Evolutionary conservation across 2,888 invertebrate genomes (phyloP).

Genomic region (Stenoptilia bipunctidactyla): DNA sequence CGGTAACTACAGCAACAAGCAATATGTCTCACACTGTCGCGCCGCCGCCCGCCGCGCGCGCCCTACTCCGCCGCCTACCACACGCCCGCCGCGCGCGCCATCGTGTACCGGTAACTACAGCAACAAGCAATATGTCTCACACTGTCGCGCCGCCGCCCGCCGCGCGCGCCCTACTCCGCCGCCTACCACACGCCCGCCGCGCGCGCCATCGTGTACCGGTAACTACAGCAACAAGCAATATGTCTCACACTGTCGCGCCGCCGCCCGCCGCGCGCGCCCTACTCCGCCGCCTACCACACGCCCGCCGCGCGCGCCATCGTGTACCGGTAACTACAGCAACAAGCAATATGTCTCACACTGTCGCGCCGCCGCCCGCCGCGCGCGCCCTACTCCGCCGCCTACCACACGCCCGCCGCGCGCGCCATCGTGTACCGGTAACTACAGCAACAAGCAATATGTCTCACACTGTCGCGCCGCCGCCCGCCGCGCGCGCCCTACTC

Average conservation of each 20-base stretch:
- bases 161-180: background rate
- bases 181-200: background rate
- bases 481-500: background rate
- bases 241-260: background rate
- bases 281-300: background rate
- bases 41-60: background rate
- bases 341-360: background rate
- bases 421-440: background rate
- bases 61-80: background rate
- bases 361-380: background rate
- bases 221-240: background rate
- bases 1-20: background rate
- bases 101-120: background rate
- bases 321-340: background rate
- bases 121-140: background rate
- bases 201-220: background rate
- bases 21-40: background rate
- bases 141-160: background rate
- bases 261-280: background rate
- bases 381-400: background rate
- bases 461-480: background rate
- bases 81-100: background rate
- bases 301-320: background rate
- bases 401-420: background rate
- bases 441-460: background rate